These are phyloP conservation scores for Campoletis raptor DNA, from an alignment of 2,888 invertebrate species.

Conservation along the genomic window DNA sequence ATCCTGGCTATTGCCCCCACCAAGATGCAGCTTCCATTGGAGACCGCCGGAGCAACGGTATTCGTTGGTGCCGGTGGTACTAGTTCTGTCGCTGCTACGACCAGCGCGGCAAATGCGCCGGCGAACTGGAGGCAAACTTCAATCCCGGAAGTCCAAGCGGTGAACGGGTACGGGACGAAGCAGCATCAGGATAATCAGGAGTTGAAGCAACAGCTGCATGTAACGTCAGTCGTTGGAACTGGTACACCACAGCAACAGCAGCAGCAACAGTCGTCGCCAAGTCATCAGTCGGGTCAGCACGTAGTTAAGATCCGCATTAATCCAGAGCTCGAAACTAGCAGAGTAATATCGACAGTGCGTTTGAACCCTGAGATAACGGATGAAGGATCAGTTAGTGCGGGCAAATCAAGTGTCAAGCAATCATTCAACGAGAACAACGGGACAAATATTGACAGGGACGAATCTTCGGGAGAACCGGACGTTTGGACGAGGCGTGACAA, in stretches of 20 bases:
- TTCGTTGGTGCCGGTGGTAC: conserved; percentile 80
- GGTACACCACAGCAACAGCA: conserved; percentile 62
- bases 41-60: conserved; percentile 85
- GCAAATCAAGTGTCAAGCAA: conserved; percentile 58
- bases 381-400: conserved; percentile 64
- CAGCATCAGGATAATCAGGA: conserved; percentile 67
- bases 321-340: conserved; percentile 86
- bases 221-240: conserved; percentile 60
- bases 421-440: conserved; percentile 25
- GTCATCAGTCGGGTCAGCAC: conserved; percentile 83
- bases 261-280: conserved; percentile 61
- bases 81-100: conserved; percentile 73
- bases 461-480: conserved; percentile 61
- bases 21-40: conserved; percentile 75
- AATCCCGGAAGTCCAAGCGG: conserved; percentile 80
- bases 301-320: conserved; percentile 91
- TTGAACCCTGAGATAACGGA: conserved; percentile 75
- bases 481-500: conserved; percentile 69
- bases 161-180: conserved; percentile 76
- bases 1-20: conserved; percentile 79
- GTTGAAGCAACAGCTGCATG: conserved; percentile 56
- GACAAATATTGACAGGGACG: conserved; percentile 21
- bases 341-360: conserved; percentile 79
- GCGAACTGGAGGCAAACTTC: conserved; percentile 81
- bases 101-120: conserved; percentile 75